phyloP scores from a whole-genome alignment of 2,113 vertebrate species.

The Garra rufa region DNA sequence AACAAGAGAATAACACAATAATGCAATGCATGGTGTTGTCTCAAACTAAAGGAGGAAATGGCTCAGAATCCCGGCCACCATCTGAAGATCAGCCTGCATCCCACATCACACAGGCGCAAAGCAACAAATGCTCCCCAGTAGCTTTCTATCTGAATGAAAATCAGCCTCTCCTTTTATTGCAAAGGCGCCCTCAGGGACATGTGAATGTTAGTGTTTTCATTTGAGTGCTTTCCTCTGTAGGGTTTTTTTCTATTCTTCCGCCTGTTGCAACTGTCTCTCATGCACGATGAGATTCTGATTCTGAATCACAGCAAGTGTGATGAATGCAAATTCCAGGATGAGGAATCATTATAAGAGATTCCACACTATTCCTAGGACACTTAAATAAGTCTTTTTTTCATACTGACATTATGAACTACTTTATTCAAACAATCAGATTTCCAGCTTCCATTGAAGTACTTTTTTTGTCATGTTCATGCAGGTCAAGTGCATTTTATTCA shows the following conservation, averaged over 20 bases:
- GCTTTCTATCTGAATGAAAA: conserved; percentile 69
- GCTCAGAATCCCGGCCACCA: conserved; percentile 60
- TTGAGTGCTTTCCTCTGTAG: conserved; percentile 49
- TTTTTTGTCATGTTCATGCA: too few species aligned
- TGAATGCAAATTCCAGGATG: conserved; percentile 10
- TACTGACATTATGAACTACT: not conserved
- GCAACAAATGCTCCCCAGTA: conserved; percentile 46
- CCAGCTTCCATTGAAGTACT: not conserved
- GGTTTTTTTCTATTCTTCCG: not conserved
- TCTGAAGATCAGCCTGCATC: conserved; percentile 60
- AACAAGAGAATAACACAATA: conserved; percentile 64
- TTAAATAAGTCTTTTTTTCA: not conserved
- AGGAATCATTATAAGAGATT: not conserved
- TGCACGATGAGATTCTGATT: conserved; percentile 30
- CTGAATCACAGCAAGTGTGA: conserved; percentile 18
- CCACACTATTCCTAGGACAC: not conserved
- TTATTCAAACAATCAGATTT: not conserved
- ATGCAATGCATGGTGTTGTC: conserved; percentile 66
- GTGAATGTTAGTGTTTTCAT: conserved; percentile 60
- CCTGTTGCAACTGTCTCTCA: conserved; percentile 27
- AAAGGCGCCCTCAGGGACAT: conserved; percentile 57
- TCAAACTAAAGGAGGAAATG: conserved; percentile 60
- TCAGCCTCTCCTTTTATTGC: conserved; percentile 62
- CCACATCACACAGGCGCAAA: conserved; percentile 41
- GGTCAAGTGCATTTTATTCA: too few species aligned